A percentile compares a stretch with the other conserved stretches of the same genome.
phyloP scores from a whole-genome alignment of 2,888 invertebrate genomes.

The Philonicus albiceps region DNA sequence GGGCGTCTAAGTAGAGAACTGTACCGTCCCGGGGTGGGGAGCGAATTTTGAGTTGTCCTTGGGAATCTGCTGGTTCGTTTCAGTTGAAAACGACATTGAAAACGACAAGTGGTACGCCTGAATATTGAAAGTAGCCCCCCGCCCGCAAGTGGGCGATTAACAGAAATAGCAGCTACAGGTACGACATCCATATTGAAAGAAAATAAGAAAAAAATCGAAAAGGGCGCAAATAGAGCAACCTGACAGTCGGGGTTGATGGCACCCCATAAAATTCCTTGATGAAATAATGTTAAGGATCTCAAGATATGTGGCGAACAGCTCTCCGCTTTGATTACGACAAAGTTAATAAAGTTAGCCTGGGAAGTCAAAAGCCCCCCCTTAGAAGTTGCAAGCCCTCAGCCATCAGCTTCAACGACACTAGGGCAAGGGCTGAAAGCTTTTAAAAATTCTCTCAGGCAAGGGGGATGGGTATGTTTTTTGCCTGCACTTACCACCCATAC shows the following conservation, averaged over 20 bases:
- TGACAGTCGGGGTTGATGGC: background rate
- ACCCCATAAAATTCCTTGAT: background rate
- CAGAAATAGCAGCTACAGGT: background rate
- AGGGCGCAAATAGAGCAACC: background rate
- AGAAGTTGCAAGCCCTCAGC: background rate
- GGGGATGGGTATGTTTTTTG: background rate
- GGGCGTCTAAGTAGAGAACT: background rate
- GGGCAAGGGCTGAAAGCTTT: conserved; percentile 4
- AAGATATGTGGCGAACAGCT: background rate
- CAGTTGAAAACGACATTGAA: background rate
- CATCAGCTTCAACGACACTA: background rate
- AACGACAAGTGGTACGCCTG: background rate
- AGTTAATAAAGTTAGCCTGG: conserved; percentile 19
- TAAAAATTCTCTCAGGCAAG: background rate
- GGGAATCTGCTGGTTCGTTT: background rate
- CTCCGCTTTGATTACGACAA: conserved; percentile 12
- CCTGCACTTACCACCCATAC: background rate
- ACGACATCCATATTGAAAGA: background rate
- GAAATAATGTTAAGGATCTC: conserved; percentile 28
- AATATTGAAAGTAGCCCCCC: background rate
- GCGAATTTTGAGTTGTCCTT: background rate
- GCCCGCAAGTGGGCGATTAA: background rate
- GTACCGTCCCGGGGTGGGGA: background rate
- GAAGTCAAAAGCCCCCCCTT: background rate
- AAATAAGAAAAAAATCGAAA: background rate